Base-by-base conservation (phyloP, 2,113 vertebrate genomes). In the Passer domesticus region DNA sequence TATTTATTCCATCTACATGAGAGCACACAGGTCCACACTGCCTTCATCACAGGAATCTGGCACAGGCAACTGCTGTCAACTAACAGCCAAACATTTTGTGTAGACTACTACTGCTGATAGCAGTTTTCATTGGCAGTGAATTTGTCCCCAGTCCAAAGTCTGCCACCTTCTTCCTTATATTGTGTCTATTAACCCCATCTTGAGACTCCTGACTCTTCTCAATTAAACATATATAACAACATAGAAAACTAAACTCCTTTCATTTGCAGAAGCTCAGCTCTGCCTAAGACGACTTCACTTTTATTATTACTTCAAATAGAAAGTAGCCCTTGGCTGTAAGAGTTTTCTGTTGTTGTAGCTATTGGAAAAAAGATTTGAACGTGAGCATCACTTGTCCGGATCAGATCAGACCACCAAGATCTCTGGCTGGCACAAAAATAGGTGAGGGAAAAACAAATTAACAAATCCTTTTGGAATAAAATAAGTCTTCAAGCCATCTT, bases 61-160 rank as follows among this genome's bases (percentile, higher is more conserved):
- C 94, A 93, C 53, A 27, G 47, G 46, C 63, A 76, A 37, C 52
- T 63, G 56, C 27, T 30, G 55, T 62, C 28, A 77, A 83, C 92
- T 73, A 83, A 19, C 81, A 94, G 96, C 96, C 97, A 97, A 72
- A 23, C 4, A 19, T 93, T 97, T 92, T 93, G 69, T 78, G 59
- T 69, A 92, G 88, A 92, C 76, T 85, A 37, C 44, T 72, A 60
- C 66, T 59, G 35, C 69, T 3, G 13, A 76, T 95, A 96, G 85
- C 46, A 58, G n/a, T 89, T 96, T 80, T 83, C 59, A 39, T 87
- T 96, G 95, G 85, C 95, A 96, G 81, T 86, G 37, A 33, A 86
- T 87, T 90, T 93, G 35, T 68, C 86, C 96, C 56, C 64, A 72
- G 82, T 74, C 83, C 84, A 87, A 33, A 87, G 24, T 79, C 59